These are phyloP conservation scores for Lepidurus arcticus DNA, from an alignment of 1,140 invertebrate species.

Conservation along the genomic window DNA sequence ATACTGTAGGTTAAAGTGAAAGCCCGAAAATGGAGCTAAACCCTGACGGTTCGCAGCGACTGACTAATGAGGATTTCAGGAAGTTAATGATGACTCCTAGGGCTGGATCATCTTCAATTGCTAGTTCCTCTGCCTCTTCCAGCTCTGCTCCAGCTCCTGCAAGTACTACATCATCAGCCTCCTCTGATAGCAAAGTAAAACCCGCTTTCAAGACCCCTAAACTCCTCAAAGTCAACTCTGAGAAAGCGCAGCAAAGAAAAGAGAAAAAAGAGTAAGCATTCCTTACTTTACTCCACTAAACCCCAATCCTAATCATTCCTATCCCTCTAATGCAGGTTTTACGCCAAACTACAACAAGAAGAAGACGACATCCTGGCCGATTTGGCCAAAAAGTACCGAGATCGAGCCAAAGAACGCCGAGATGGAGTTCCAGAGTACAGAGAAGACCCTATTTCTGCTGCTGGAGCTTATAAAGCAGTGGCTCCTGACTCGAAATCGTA, in stretches of 20 bases:
- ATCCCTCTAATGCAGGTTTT: constrained; percentile 56
- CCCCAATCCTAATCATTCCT: neutral
- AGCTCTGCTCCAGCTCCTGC: constrained; percentile 35
- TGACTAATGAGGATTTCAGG: constrained; percentile 96
- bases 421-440: constrained; percentile 75
- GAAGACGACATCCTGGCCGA: constrained; percentile 94
- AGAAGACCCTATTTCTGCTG: constrained; percentile 77
- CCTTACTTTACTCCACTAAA: constrained; percentile 37
- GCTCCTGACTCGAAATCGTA: constrained; percentile 87
- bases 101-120: constrained; percentile 36
- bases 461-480: constrained; percentile 87
- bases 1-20: neutral
- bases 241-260: constrained; percentile 60
- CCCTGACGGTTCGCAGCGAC: constrained; percentile 38
- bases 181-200: constrained; percentile 22
- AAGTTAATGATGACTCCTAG: constrained; percentile 92
- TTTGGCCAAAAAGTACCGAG: constrained; percentile 89
- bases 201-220: constrained; percentile 33
- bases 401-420: constrained; percentile 85
- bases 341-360: constrained; percentile 89
- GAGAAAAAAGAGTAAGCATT: constrained; percentile 63
- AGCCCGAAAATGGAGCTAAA: neutral
- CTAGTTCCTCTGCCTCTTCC: constrained; percentile 35
- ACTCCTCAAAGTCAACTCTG: constrained; percentile 39
- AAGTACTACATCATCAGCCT: constrained; percentile 23